A percentile compares a stretch with the other conserved stretches of the same genome.
phyloP scores from a whole-genome alignment of 2,797 vertebrate species.

The Poeciliopsis gracilis region DNA sequence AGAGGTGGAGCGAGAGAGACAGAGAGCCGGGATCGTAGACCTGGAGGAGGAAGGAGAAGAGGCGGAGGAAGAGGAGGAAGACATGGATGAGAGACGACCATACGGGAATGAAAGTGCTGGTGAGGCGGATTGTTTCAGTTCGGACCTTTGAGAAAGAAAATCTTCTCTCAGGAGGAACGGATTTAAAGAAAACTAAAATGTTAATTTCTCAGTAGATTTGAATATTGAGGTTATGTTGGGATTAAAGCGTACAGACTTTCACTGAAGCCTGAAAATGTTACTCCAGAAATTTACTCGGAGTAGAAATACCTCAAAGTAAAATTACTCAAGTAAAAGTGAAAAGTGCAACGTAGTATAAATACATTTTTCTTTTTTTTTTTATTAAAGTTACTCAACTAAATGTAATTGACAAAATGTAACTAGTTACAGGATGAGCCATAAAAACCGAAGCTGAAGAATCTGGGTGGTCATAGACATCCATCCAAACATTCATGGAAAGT shows the following conservation, averaged over 20 bases:
- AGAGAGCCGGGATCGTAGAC: slow-evolving; percentile 66
- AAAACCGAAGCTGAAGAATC: neutral
- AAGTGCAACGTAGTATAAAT: too few species aligned
- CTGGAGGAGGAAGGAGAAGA: slow-evolving; percentile 83
- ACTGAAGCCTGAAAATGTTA: neutral
- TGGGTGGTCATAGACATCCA: too few species aligned
- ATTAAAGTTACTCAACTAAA: too few species aligned
- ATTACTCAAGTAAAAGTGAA: too few species aligned
- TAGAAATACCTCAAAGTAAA: too few species aligned
- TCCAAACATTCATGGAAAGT: too few species aligned
- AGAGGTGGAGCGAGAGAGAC: slow-evolving; percentile 64
- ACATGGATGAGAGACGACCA: slow-evolving; percentile 73
- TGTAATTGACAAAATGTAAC: too few species aligned
- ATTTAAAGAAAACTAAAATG: neutral
- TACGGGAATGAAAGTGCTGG: slow-evolving; percentile 76
- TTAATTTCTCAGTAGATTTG: neutral
- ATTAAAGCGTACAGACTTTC: neutral
- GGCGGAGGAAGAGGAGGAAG: slow-evolving; percentile 79
- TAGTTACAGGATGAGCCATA: too few species aligned
- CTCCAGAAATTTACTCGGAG: too few species aligned
- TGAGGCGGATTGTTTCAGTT: slow-evolving; percentile 34
- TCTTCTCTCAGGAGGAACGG: neutral
- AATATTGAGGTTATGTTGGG: neutral
- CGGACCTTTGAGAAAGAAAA: neutral
- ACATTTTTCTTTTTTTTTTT: too few species aligned